Base-by-base conservation (phyloP, 2,888 invertebrate genomes). In the Atherix ibis region DNA sequence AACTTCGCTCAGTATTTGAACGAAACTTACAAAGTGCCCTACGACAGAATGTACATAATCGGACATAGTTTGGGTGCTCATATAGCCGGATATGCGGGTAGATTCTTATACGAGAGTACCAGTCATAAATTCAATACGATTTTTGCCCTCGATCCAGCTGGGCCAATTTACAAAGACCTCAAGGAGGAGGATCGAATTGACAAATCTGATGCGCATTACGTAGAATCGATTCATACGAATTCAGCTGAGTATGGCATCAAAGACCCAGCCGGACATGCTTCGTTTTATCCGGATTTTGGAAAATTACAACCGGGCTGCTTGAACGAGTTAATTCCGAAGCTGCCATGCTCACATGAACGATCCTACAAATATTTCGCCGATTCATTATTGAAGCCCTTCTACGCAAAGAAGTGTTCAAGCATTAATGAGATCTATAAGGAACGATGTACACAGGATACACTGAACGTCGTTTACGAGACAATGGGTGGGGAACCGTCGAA, bases 361-460 rank as follows among this genome's bases (percentile, higher is more conserved):
- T 49, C 67, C 2, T 59, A 58, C 31, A 14, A 44, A 22, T 65
- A 62, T 42, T 65, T 55, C 37, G 56, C 58, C 2, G 67, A 67
- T 47, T 56, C 66, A 0, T 43, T 67, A n/a, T n/a, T n/a, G n/a
- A n/a, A n/a, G n/a, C n/a, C n/a, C n/a, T n/a, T n/a, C n/a, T n/a
- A n/a, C n/a, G n/a, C n/a, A n/a, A n/a, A n/a, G n/a, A n/a, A n/a
- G n/a, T n/a, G n/a, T n/a, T n/a, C n/a, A n/a, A n/a, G n/a, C n/a
- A n/a, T n/a, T n/a, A n/a, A n/a, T n/a, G n/a, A n/a, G n/a, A n/a
- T n/a, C n/a, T n/a, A n/a, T n/a, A n/a, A n/a, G n/a, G n/a, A n/a
- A n/a, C n/a, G n/a, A n/a, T n/a, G n/a, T n/a, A n/a, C n/a, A n/a
- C n/a, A n/a, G n/a, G n/a, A n/a, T n/a, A n/a, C n/a, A n/a, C n/a